A percentile compares a stretch with the other conserved stretches of the same genome.
Evolutionary conservation across 1,140 invertebrate genomes (phyloP).

Genomic region (Leucophenga varia): DNA sequence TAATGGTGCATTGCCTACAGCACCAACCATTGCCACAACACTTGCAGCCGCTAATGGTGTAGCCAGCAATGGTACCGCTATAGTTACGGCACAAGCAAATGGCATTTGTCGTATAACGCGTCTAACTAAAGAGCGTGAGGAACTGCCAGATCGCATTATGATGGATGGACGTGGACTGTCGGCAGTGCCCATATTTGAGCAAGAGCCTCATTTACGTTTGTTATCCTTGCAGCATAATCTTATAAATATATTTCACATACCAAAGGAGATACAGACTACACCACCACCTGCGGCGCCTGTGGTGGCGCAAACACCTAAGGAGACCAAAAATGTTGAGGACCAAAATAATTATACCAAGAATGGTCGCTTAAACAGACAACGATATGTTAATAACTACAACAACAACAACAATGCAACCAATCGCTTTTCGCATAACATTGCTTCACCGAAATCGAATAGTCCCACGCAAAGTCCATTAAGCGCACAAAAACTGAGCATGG

Average conservation of each 20-base stretch:
- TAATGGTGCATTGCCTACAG: no score
- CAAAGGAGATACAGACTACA: constrained; percentile 38
- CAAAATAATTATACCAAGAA: no score
- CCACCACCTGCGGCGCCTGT: constrained; percentile 13
- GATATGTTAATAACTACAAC: not conserved
- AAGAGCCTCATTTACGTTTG: constrained; percentile 75
- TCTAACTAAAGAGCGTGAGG: constrained; percentile 68
- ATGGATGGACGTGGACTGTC: constrained; percentile 75
- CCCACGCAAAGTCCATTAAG: constrained; percentile 32
- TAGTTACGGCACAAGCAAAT: constrained; percentile 46
- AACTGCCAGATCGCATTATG: constrained; percentile 74
- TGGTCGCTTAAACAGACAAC: not conserved
- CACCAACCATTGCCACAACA: constrained; percentile 22
- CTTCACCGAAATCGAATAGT: constrained; percentile 33
- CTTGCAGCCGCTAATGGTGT: no score
- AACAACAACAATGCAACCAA: constrained; percentile 16
- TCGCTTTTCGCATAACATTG: constrained; percentile 13
- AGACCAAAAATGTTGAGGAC: no score
- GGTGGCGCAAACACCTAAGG: constrained; percentile 19
- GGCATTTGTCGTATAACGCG: constrained; percentile 63
- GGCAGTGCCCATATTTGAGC: constrained; percentile 75
- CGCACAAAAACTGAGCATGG: constrained; percentile 33
- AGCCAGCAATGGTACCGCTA: constrained; percentile 44
- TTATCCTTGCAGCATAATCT: constrained; percentile 90
- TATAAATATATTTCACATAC: constrained; percentile 69